Conservation (phyloP, 2,113 vertebrate species). For the Oncorhynchus keta region DNA sequence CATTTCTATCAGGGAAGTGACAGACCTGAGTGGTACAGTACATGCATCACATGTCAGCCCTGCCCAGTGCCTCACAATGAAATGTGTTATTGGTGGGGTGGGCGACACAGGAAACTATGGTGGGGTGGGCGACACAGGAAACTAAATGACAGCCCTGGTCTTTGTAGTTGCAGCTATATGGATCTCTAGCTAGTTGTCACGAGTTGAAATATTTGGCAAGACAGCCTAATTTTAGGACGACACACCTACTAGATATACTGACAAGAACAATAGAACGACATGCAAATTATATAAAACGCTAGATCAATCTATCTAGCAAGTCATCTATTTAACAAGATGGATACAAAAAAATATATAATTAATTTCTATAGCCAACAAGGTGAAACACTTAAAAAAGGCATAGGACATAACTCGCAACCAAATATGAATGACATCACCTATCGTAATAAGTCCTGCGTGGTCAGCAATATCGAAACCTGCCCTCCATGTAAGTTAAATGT, state of each 20-base stretch:
- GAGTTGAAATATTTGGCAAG: not conserved
- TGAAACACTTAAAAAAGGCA: too few relatives aligned
- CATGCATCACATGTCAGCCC: not conserved
- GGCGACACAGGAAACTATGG: not conserved
- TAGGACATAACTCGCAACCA: too few relatives aligned
- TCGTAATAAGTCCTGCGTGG: too few relatives aligned
- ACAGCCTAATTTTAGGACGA: not conserved
- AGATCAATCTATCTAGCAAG: not conserved
- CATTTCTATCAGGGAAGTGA: not conserved
- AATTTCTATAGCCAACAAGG: too few relatives aligned
- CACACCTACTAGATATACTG: too few relatives aligned
- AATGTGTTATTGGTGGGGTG: conserved; percentile 8
- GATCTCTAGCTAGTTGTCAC: too few relatives aligned
- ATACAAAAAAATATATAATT: not conserved
- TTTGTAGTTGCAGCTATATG: too few relatives aligned
- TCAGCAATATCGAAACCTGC: too few relatives aligned
- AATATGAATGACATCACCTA: too few relatives aligned
- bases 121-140: not conserved
- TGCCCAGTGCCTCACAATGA: not conserved
- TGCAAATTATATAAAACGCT: not conserved
- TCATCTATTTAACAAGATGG: not conserved
- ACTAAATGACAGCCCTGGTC: not conserved
- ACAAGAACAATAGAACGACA: not conserved
- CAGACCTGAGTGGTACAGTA: not conserved
- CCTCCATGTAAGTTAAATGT: too few relatives aligned